These are phyloP conservation scores for Alethe castanea DNA, from an alignment of 2,113 vertebrate genomes.

Conservation along the genomic window DNA sequence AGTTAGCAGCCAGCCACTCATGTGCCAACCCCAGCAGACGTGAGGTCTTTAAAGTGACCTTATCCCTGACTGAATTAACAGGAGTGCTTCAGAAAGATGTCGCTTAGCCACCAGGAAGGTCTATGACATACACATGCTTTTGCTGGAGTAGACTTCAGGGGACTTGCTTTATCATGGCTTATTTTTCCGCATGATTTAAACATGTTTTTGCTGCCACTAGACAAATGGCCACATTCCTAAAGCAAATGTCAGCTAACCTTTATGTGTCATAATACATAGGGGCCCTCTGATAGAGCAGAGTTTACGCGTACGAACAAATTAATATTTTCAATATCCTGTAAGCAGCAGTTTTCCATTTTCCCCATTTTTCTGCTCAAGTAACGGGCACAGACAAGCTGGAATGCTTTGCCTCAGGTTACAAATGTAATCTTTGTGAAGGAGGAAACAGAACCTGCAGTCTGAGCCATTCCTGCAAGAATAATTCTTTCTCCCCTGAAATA, in stretches of 20 bases:
- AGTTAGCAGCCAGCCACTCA: conserved; percentile 14
- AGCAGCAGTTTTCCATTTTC: background rate
- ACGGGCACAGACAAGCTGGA: conserved; percentile 27
- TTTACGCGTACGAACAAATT: conserved; percentile 6
- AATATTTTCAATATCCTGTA: background rate
- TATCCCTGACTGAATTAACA: conserved; percentile 42
- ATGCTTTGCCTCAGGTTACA: conserved; percentile 44
- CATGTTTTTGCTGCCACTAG: background rate
- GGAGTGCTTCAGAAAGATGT: background rate
- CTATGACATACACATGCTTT: background rate
- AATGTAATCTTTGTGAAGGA: conserved; percentile 34
- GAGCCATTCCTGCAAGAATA: background rate
- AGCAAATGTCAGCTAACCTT: conserved; percentile 15
- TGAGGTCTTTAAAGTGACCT: conserved; percentile 41
- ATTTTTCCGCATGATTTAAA: conserved; percentile 28
- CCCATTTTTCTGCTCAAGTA: conserved; percentile 21
- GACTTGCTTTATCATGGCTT: conserved; percentile 12
- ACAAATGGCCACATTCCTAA: background rate
- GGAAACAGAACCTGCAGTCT: background rate
- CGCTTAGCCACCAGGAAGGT: background rate
- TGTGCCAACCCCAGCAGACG: conserved; percentile 33
- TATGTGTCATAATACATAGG: background rate
- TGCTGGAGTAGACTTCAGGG: conserved; percentile 4
- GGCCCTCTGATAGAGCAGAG: background rate
- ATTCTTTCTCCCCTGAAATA: background rate